A percentile compares a stretch with the other conserved stretches of the same genome.
phyloP scores from a whole-genome alignment of 2,113 vertebrate genomes.

The Catharus minimus region DNA sequence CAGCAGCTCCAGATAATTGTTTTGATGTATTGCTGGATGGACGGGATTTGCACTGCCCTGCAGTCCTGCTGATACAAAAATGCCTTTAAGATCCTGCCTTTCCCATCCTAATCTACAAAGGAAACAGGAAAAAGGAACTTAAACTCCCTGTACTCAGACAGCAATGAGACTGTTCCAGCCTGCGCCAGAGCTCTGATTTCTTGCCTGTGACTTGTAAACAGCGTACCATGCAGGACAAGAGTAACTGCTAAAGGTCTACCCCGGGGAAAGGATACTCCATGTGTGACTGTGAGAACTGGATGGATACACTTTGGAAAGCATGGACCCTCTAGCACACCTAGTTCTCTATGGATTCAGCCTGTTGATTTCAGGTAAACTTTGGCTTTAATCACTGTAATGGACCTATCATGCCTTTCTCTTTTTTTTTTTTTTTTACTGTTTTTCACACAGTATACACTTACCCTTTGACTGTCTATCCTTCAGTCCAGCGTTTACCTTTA shows the following conservation, averaged over 20 bases:
- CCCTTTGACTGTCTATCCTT: background rate
- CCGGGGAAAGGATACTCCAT: constrained; percentile 64
- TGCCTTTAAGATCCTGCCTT: constrained; percentile 85
- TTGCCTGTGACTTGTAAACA: constrained; percentile 69
- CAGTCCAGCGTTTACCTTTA: background rate
- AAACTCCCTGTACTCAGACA: constrained; percentile 85
- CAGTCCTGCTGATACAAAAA: constrained; percentile 71
- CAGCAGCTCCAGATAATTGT: constrained; percentile 53
- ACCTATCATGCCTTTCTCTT: background rate
- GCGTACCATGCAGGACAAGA: constrained; percentile 38
- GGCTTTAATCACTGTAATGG: background rate
- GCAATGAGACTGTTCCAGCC: constrained; percentile 75
- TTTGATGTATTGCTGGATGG: constrained; percentile 72
- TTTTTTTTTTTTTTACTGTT: background rate
- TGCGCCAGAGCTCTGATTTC: constrained; percentile 55
- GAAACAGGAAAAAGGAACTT: constrained; percentile 95
- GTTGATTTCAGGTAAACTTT: constrained; percentile 78
- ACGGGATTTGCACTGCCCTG: constrained; percentile 50
- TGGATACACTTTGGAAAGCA: constrained; percentile 78
- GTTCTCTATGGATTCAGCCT: constrained; percentile 73
- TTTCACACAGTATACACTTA: background rate
- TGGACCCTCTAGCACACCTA: constrained; percentile 76
- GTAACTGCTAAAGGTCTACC: background rate
- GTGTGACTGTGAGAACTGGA: constrained; percentile 71
- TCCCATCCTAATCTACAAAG: constrained; percentile 89